A percentile compares a stretch with the other conserved stretches of the same genome.
These are phyloP conservation scores for Colletes latitarsis DNA, from an alignment of 1,140 invertebrate genomes.

Conservation along the genomic window DNA sequence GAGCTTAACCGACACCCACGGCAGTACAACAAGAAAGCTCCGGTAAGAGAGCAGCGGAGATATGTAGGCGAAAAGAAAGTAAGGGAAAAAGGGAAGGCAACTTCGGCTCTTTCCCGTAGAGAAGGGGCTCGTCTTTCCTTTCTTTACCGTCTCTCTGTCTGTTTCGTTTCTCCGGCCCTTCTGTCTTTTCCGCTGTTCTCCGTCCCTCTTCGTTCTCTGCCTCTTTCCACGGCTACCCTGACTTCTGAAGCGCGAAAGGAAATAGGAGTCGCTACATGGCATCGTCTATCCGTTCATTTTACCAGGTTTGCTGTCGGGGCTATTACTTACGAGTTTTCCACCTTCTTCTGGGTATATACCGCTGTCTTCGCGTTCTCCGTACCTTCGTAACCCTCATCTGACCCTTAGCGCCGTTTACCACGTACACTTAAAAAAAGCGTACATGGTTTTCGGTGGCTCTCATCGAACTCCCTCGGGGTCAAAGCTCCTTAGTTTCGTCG, in stretches of 20 bases:
- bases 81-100: constrained; percentile 30
- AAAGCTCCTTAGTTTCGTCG: constrained; percentile 34
- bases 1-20: constrained; percentile 41
- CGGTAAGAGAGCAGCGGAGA: constrained; percentile 30
- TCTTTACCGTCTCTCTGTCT: constrained; percentile 3
- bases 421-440: constrained; percentile 42
- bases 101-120: constrained; percentile 30
- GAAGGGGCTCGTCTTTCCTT: constrained; percentile 37
- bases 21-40: constrained; percentile 19
- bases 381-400: background rate
- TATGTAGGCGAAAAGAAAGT: constrained; percentile 21
- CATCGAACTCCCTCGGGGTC: constrained; percentile 12
- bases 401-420: constrained; percentile 11
- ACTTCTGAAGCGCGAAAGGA: constrained; percentile 48
- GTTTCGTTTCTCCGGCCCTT: background rate
- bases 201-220: background rate
- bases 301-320: constrained; percentile 55
- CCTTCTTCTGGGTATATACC: constrained; percentile 6
- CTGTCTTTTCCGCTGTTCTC: constrained; percentile 1
- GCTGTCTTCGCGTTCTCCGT: constrained; percentile 2
- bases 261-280: constrained; percentile 58
- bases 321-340: constrained; percentile 63
- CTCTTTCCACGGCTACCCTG: background rate
- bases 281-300: constrained; percentile 65
- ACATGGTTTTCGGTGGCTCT: constrained; percentile 13